Base-by-base conservation (phyloP, 2,888 invertebrate species). In the Drosophila colorata region DNA sequence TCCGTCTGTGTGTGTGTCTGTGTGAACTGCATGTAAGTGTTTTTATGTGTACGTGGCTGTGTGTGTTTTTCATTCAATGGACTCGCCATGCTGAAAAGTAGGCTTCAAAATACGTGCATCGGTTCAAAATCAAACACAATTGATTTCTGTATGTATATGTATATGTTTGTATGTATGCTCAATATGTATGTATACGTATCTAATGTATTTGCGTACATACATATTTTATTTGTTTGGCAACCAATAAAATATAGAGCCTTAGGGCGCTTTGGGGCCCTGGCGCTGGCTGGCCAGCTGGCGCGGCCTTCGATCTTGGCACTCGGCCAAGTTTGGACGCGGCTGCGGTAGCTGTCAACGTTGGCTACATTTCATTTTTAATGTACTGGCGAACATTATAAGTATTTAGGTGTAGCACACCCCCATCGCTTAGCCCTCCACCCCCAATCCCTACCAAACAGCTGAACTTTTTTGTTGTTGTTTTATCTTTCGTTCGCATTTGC, bases 331-430 rank as follows among this genome's bases (percentile, higher is more conserved):
- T 66, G 47, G 65, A 20, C 44, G 52, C 63, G 49, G 57, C 66
- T 87, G 81, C 81, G 78, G 78, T 67, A 84, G 65, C 69, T 81
- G 84, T 84, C 84, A 80, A 44, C 74, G 56, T 65, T 61, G 74
- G 67, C 74, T 80, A 61, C 64, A 83, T 74, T 81, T 80, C 64
- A 68, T 68, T 68, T 53, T 51, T 18, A 60, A 60, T 64, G 53
- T 47, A 44, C 9, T 35, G 47, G 55, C 35, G 38, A 13, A 7
- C 41, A 52, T 37, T 56, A 44, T 48, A 52, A 49, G n/a, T 38
- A 48, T 37, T 44, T 44, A 51, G 20, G 23, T 25, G 5, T 2
- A n/a, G 9, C 0, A 25, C 16, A 43, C 25, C 23, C 31, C 11
- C 4, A 5, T 25, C 40, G 8, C 18, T 11, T 16, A n/a, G 7